Percentiles rank a stretch among this genome's conserved stretches.
Conservation (phyloP, 2,113 vertebrate genomes). For the Pseudois nayaur region DNA sequence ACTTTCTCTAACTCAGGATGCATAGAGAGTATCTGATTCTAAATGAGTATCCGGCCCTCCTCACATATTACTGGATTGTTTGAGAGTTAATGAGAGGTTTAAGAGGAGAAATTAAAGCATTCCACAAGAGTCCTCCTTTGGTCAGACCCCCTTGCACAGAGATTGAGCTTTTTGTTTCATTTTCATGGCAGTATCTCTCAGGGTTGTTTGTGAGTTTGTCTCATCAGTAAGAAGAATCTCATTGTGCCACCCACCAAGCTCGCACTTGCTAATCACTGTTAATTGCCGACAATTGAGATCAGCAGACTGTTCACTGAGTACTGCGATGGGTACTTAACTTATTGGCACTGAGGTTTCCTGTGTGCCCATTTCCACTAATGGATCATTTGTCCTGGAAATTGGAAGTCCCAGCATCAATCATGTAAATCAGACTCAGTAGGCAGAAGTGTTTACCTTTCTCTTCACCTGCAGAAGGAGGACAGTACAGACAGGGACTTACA, state of each 20-base stretch:
- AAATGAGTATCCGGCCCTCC: slow-evolving; percentile 25
- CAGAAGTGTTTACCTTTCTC: slow-evolving; percentile 33
- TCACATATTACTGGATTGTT: slow-evolving; percentile 44
- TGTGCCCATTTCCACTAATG: slow-evolving; percentile 70
- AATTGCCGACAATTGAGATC: slow-evolving; percentile 70
- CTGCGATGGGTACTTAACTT: slow-evolving; percentile 63
- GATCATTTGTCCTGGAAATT: slow-evolving; percentile 62
- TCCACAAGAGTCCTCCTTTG: slow-evolving; percentile 50
- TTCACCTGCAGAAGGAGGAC: not conserved
- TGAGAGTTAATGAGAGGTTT: slow-evolving; percentile 63
- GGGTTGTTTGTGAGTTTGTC: slow-evolving; percentile 49
- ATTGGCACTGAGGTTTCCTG: slow-evolving; percentile 58
- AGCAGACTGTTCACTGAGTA: slow-evolving; percentile 60
- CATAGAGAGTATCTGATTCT: slow-evolving; percentile 40
- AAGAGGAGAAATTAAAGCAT: slow-evolving; percentile 62
- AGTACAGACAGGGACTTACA: not conserved
- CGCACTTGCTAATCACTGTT: slow-evolving; percentile 69
- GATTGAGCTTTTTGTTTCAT: slow-evolving; percentile 19
- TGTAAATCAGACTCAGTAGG: slow-evolving; percentile 55
- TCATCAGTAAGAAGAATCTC: slow-evolving; percentile 59
- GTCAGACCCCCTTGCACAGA: not conserved
- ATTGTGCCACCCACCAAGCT: slow-evolving; percentile 64
- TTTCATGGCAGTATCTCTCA: slow-evolving; percentile 39
- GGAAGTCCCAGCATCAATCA: slow-evolving; percentile 60
- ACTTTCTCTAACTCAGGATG: slow-evolving; percentile 21